Base-by-base conservation (phyloP, 2,888 invertebrate species). In the Oxytorus armatus region DNA sequence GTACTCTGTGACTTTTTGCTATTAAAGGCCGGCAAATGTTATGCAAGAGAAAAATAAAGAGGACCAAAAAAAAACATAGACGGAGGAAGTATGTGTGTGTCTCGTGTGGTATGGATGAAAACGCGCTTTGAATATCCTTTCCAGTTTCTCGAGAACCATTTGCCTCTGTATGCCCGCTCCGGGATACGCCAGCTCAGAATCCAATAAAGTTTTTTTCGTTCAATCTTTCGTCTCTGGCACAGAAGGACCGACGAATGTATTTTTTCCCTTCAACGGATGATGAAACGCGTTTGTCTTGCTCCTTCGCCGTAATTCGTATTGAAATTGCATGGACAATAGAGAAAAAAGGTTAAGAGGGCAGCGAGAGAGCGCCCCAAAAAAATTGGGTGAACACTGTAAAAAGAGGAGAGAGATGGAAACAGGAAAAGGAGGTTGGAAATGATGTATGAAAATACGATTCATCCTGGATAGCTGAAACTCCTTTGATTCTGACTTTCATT, bases 191-290 rank as follows among this genome's bases (percentile, higher is more conserved):
- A 63, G 42, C 69, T 77, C 36, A 47, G 51, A 80, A 77, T 80
- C 76, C 79, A 80, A 80, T 80, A 76, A 80, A 80, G 72, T 72
- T 80, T 79, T 78, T 80, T 65, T 47, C 47, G 39, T 61, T 66
- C 51, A 77, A 76, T 77, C 72, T 76, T 68, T 73, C 61, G 53
- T 76, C 68, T 72, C 61, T 47, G 72, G 55, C 49, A 53, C 57
- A 72, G 57, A 57, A 25, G n/a, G 59, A 36, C 29, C 21, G 25
- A 29, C 18, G 7, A 25, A 39, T 68, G 23, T 53, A 25, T 25
- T 33, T 53, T 53, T 55, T 0, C 44, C n/a, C 59, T 44, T 29
- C 21, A 47, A 36, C 8, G 53, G 21, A 61, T 63, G 39, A 66
- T 57, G 63, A 76, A 76, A 42, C 44, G 33, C 65, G 49, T 55